Conservation (phyloP, 2,113 vertebrate genomes). For the Pardalotus punctatus region DNA sequence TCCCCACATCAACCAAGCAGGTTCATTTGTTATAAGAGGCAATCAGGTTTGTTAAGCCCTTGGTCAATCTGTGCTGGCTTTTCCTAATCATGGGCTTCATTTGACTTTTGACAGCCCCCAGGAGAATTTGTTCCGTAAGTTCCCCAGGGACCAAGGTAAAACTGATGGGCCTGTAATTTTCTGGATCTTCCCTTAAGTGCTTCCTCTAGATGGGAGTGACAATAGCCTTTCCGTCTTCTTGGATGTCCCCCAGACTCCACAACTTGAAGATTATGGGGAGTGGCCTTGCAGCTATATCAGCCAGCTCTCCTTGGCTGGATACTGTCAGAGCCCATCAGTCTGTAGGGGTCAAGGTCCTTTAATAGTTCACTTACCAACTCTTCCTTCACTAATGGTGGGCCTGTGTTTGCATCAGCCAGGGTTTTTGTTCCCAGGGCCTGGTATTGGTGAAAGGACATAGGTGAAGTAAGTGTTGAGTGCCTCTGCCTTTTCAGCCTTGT, state of each 20-base stretch:
- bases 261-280: rapidly evolving
- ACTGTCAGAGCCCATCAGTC: not conserved
- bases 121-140: not conserved
- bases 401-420: not conserved
- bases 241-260: not conserved
- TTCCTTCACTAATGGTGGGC: not conserved
- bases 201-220: not conserved
- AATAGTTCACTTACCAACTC: not conserved
- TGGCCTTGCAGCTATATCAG: rapidly evolving
- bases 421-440: not conserved
- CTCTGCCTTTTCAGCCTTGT: not conserved
- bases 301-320: not conserved
- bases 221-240: not conserved
- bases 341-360: not conserved
- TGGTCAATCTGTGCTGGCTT: not conserved
- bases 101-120: not conserved
- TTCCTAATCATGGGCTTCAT: not conserved
- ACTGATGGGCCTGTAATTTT: not conserved
- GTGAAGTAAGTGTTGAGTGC: not conserved
- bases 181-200: not conserved
- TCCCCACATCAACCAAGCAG: not conserved
- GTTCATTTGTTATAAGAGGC: not conserved
- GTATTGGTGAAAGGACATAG: not conserved
- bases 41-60: not conserved
- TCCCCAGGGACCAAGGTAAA: not conserved